These are phyloP conservation scores for Macrotis lagotis DNA, from an alignment of 2,113 vertebrate genomes.

Conservation along the genomic window DNA sequence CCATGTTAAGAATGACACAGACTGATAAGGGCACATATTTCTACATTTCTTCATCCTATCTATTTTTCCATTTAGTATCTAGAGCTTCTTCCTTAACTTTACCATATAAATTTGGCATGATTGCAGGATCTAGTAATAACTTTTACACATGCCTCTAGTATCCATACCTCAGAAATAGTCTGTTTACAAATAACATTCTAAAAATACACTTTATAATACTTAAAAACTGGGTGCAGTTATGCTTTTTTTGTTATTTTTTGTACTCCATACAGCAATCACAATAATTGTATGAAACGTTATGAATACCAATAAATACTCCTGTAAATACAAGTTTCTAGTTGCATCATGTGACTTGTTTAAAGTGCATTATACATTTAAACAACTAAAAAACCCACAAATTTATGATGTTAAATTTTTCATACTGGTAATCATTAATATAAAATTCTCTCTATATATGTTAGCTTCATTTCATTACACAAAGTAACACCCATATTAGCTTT, in stretches of 20 bases:
- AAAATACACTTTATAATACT: constrained; percentile 7
- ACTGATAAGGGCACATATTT: background rate
- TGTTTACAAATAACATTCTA: background rate
- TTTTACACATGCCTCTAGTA: constrained; percentile 50
- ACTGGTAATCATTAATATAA: background rate
- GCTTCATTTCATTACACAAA: background rate
- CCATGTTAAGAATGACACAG: background rate
- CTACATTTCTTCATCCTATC: background rate
- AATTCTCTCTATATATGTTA: background rate
- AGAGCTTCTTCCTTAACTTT: background rate
- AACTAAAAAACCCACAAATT: background rate
- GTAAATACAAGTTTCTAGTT: background rate
- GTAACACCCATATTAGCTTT: background rate
- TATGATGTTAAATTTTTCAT: background rate
- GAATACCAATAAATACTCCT: background rate
- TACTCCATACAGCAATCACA: background rate
- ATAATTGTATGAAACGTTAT: constrained; percentile 2
- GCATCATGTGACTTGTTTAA: constrained; percentile 17
- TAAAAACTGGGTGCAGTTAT: background rate
- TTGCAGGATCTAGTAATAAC: background rate
- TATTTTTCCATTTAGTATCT: background rate
- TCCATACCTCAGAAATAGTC: background rate
- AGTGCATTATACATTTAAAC: background rate
- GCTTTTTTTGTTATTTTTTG: background rate
- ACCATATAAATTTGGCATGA: background rate